These are phyloP conservation scores for Schizothorax lantsangensis DNA, from an alignment of 2,797 vertebrate genomes.

Conservation along the genomic window DNA sequence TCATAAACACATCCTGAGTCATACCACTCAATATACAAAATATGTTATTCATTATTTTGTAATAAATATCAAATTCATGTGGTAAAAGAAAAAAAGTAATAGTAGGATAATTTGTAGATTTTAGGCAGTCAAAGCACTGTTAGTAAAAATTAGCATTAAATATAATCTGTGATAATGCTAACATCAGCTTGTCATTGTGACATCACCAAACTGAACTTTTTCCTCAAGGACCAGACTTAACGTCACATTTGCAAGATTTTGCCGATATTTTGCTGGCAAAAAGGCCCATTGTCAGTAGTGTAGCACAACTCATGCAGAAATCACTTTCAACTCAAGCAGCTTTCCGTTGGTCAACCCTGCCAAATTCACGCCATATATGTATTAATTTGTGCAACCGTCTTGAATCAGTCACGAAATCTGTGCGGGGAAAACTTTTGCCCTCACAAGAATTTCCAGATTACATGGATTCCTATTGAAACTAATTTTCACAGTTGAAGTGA, in stretches of 20 bases:
- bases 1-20: slow-evolving; percentile 18
- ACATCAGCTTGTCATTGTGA: not conserved
- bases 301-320: not conserved
- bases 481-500: not conserved
- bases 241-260: not conserved
- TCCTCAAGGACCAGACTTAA: not conserved
- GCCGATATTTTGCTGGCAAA: not conserved
- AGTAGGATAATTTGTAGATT: not conserved
- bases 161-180: not conserved
- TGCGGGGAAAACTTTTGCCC: too few species aligned
- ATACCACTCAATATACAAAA: not conserved
- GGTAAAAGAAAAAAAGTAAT: slow-evolving; percentile 14
- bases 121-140: not conserved
- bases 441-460: not conserved
- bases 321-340: not conserved
- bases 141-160: not conserved
- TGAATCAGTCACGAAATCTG: not conserved
- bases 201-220: not conserved
- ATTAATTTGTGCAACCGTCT: not conserved
- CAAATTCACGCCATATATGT: not conserved
- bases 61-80: slow-evolving; percentile 23
- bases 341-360: not conserved
- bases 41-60: not conserved
- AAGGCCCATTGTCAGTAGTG: not conserved
- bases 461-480: not conserved